Evolutionary conservation across 2,888 invertebrate genomes (phyloP).

Genomic region (Antheraea yamamai): DNA sequence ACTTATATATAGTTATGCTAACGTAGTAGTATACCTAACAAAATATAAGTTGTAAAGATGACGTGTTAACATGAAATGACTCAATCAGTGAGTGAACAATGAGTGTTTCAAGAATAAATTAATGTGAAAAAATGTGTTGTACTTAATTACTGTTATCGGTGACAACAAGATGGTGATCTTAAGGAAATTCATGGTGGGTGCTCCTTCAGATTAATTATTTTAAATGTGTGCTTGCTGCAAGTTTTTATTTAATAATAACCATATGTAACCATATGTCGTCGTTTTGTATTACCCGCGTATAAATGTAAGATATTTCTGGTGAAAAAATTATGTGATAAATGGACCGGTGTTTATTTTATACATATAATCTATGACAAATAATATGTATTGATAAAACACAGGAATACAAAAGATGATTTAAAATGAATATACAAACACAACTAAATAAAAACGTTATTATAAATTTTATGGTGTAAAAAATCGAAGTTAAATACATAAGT

Average conservation of each 20-base stretch:
- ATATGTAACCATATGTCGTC: neutral
- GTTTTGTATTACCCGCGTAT: neutral
- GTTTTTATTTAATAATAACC: neutral
- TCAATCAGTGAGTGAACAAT: constrained; percentile 2
- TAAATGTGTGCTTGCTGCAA: neutral
- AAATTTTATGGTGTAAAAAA: too few species aligned
- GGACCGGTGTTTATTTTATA: neutral
- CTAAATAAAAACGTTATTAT: too few species aligned
- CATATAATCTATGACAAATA: too few species aligned
- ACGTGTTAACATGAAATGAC: neutral
- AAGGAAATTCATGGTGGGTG: constrained; percentile 67
- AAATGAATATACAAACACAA: too few species aligned
- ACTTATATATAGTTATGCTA: neutral
- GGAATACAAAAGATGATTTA: too few species aligned
- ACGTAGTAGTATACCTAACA: neutral
- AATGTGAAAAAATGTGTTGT: neutral
- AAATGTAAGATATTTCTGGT: too few species aligned
- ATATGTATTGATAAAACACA: too few species aligned
- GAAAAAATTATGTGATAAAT: neutral
- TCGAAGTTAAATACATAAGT: too few species aligned
- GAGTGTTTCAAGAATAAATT: neutral
- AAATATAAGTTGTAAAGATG: neutral
- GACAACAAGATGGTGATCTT: constrained; percentile 67
- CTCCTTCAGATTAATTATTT: constrained; percentile 11
- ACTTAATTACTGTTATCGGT: constrained; percentile 30